Base-by-base conservation (phyloP, 2,888 invertebrate genomes). In the Argyra leucocephala region DNA sequence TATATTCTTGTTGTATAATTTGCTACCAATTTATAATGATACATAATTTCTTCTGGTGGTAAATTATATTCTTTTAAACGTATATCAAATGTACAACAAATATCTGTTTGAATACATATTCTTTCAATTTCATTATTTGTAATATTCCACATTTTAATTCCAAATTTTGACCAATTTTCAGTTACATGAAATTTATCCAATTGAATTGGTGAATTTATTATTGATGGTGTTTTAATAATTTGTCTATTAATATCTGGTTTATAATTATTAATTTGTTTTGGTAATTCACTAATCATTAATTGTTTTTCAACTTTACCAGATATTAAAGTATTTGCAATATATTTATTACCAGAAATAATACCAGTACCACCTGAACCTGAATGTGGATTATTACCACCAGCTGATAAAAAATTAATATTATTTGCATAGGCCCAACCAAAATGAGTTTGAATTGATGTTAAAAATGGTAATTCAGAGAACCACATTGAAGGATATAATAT, bases 401-500 rank as follows among this genome's bases (percentile, higher is more conserved):
- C 80, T 0, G 86, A 87, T 12, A 92, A 74, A 4, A 93, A 81
- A 73, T 88, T 89, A 0, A 88, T 85, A 65, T 88, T 82, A 74
- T 88, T 81, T 0, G 83, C 80, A 66, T 84, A 83, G 0, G 91
- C 84, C 82, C 88, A 92, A 4, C 85, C 84, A 66, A 87, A 83
- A 74, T 91, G 91, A 5, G 83, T 81, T 74, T 89, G 85, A 0
- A 86, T 81, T 61, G 72, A 78, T 69, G 88, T 86, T 63, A 90
- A 77, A 74, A 87, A 91, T 0, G 94, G 94, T 66, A 91, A 75
- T 73, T 90, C 88, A 0, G 91, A 89, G 72, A 88, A 88, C 93
- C 93, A 94, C 78, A 89, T 88, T 0, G 88, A 85, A 0, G 89
- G 83, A 74, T n/a, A 87, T 80, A 72, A 69, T 63, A 79, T 74